Conservation (phyloP, 2,113 vertebrate species). For the Mirza zaza region DNA sequence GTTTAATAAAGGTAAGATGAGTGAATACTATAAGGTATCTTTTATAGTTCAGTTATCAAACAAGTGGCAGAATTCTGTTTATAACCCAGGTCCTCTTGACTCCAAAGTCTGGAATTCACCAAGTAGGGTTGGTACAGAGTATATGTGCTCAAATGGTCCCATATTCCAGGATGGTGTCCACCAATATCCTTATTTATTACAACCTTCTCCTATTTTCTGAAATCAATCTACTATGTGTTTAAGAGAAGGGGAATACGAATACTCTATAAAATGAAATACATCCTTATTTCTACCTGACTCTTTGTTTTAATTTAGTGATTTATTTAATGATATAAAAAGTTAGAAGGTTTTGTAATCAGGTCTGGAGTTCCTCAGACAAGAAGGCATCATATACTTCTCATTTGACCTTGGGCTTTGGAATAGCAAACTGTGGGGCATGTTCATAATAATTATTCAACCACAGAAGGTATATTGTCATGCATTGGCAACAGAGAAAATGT, state of each 20-base stretch:
- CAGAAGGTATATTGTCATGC: neutral
- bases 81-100: neutral
- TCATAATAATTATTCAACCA: neutral
- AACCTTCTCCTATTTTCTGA: neutral
- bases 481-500: neutral
- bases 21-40: neutral
- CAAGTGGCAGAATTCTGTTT: neutral
- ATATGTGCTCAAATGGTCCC: neutral
- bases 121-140: neutral
- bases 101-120: neutral
- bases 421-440: neutral
- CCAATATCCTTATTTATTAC: neutral
- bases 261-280: neutral
- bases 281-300: neutral
- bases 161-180: neutral
- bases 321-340: neutral
- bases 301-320: neutral
- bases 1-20: neutral
- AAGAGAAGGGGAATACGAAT: neutral
- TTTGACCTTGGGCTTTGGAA: neutral
- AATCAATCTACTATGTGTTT: neutral
- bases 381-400: neutral
- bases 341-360: neutral
- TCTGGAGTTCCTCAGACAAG: neutral
- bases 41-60: neutral